Evolutionary conservation across 2,797 vertebrate species (phyloP), one percentile per base, ranked within the genome.

Genomic region (Lepilemur septentrionalis): DNA sequence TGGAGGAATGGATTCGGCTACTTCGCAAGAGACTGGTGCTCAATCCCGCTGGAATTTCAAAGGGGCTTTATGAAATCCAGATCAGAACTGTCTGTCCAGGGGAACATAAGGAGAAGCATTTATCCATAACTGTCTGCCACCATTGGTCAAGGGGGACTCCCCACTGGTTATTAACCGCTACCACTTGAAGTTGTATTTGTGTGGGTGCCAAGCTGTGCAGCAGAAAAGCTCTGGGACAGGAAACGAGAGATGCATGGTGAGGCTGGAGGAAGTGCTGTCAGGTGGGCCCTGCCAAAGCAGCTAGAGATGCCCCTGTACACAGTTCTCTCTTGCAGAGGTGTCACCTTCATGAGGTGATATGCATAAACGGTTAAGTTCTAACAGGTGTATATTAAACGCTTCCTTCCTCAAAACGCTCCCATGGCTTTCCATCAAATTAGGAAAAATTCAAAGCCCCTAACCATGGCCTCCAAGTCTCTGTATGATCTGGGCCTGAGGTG

Each of bases 191-290:
- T 75, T 63, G 30, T 59, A 30, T 30, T 48, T 30, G 13, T 32
- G 65, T 32, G 38, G 11, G 22, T 23, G 30, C 20, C 69, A 48
- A 50, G 38, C 1, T 13, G 17, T n/a, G 17, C 84, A 7, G 35
- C 35, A 55, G n/a, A 90, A 30, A 69, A 25, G 30, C 48, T 35
- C 55, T 25, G 14, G 18, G 35, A 25, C 43, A 81, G 20, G n/a
- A 67, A 50, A 41, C 4, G 38, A 93, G 57, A 25, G n/a, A 12
- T 20, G 15, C 4, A 0, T 1, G 18, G 30, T 8, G 30, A 73
- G 28, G 22, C 12, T 12, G 22, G 46, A 23, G 2, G 17, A 15
- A 1, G 11, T 1, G 17, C 57, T 28, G 7, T 28, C 1, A 0
- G 65, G 12, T 17, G 2, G 6, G 35, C 10, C 63, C 81, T 65